Conservation (phyloP, 2,113 vertebrate species). For the Nothoprocta perdicaria region DNA sequence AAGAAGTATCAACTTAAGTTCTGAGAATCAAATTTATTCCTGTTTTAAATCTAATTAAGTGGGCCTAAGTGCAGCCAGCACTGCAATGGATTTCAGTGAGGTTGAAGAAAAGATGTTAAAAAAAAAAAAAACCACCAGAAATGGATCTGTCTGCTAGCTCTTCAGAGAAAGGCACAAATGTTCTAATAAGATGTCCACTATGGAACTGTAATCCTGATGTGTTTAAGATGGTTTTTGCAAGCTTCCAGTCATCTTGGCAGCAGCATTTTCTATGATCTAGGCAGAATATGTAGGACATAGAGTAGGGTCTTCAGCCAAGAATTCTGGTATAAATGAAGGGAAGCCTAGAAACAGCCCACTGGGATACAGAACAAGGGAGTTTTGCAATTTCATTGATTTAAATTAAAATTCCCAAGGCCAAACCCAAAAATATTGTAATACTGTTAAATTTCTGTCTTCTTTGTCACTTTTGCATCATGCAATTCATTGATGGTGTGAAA, state of each 20-base stretch:
- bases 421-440: rapidly evolving
- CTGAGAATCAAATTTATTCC: background rate
- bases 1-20: background rate
- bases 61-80: background rate
- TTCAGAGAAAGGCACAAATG: background rate
- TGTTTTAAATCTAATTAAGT: background rate
- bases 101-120: background rate
- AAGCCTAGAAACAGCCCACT: background rate
- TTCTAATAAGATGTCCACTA: background rate
- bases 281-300: background rate
- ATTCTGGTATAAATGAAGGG: background rate
- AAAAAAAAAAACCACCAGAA: background rate
- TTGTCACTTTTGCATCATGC: background rate
- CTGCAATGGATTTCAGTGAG: background rate
- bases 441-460: background rate
- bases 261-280: background rate
- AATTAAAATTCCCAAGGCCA: background rate
- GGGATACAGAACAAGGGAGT: background rate
- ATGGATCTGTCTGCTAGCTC: no score
- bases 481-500: background rate
- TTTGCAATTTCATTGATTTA: background rate
- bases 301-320: background rate
- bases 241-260: background rate
- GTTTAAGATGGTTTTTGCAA: background rate
- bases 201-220: background rate